Percentiles rank a stretch among this genome's conserved stretches.
Conservation (phyloP, 2,797 vertebrate genomes). For the Xenentodon cancila region DNA sequence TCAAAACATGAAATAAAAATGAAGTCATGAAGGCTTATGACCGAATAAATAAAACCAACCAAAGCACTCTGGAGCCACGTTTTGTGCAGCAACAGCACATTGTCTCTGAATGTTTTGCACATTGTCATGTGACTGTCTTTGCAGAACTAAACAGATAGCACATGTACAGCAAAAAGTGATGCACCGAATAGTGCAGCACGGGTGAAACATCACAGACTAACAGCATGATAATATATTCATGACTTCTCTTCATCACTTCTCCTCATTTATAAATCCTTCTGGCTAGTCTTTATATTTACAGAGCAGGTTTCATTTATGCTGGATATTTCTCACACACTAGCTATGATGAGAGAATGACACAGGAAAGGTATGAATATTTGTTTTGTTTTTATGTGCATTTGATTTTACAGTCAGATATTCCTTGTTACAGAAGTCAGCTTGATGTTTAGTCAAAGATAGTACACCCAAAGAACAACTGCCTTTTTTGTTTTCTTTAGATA, state of each 20-base stretch:
- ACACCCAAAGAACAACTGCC: slow-evolving; percentile 18
- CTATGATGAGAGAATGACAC: background rate
- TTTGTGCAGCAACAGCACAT: background rate
- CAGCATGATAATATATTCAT: slow-evolving; percentile 50
- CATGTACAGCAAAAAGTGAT: slow-evolving; percentile 29
- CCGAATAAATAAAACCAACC: background rate
- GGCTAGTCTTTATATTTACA: slow-evolving; percentile 15
- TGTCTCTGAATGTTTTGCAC: slow-evolving; percentile 6
- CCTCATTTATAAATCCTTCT: slow-evolving; percentile 21
- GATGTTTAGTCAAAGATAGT: slow-evolving; percentile 33
- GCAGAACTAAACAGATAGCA: slow-evolving; percentile 25
- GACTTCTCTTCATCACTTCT: slow-evolving; percentile 20
- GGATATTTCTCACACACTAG: slow-evolving; percentile 20
- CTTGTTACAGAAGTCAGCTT: slow-evolving; percentile 16
- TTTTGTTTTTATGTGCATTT: slow-evolving; percentile 4
- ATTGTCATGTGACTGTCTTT: slow-evolving; percentile 2
- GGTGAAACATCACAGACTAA: slow-evolving; percentile 48
- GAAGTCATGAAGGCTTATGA: background rate
- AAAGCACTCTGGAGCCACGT: background rate
- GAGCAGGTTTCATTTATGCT: slow-evolving; percentile 36
- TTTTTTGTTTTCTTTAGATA: slow-evolving; percentile 10
- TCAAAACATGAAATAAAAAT: background rate
- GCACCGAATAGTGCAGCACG: slow-evolving; percentile 38
- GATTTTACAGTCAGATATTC: slow-evolving; percentile 5
- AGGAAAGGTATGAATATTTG: slow-evolving; percentile 10